Evolutionary conservation across 1,140 invertebrate species (phyloP).

Genomic region (Aethina tumida): DNA sequence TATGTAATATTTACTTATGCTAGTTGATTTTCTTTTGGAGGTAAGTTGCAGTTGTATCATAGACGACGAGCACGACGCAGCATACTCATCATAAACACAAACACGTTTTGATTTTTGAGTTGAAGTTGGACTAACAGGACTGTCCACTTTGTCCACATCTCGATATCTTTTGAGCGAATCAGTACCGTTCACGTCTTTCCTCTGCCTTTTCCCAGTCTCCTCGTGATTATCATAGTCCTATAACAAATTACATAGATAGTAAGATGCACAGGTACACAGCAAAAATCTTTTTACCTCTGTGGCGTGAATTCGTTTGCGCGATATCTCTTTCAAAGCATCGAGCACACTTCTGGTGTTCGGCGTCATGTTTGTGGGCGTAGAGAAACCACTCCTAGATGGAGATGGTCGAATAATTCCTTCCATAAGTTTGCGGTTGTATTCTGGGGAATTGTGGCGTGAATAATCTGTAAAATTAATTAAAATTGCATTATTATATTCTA

Average conservation of each 20-base stretch:
- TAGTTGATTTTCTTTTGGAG: slow-evolving; percentile 18
- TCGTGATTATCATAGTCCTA: slow-evolving; percentile 17
- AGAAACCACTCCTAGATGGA: neutral
- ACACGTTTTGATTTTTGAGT: slow-evolving; percentile 22
- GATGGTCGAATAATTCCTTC: slow-evolving; percentile 16
- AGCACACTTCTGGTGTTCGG: slow-evolving; percentile 38
- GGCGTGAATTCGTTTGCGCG: slow-evolving; percentile 40
- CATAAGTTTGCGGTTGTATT: slow-evolving; percentile 17
- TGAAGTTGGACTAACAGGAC: slow-evolving; percentile 5
- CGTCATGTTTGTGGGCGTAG: slow-evolving; percentile 17
- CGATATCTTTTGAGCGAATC: slow-evolving; percentile 7
- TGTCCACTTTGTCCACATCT: slow-evolving; percentile 12
- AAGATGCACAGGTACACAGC: neutral
- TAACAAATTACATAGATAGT: slow-evolving; percentile 7
- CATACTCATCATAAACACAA: slow-evolving; percentile 23
- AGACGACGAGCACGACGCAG: slow-evolving; percentile 24
- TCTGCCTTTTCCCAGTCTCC: slow-evolving; percentile 18
- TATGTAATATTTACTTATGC: slow-evolving; percentile 15
- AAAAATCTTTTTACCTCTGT: slow-evolving; percentile 31
- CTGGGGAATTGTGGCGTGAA: slow-evolving; percentile 12
- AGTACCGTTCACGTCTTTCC: slow-evolving; percentile 12
- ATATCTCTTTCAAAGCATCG: slow-evolving; percentile 42
- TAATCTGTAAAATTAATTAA: slow-evolving; percentile 16
- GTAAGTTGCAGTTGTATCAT: slow-evolving; percentile 11
- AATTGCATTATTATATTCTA: too few species aligned